phyloP scores from a whole-genome alignment of 2,888 invertebrate genomes.

The Ochlodes sylvanus region DNA sequence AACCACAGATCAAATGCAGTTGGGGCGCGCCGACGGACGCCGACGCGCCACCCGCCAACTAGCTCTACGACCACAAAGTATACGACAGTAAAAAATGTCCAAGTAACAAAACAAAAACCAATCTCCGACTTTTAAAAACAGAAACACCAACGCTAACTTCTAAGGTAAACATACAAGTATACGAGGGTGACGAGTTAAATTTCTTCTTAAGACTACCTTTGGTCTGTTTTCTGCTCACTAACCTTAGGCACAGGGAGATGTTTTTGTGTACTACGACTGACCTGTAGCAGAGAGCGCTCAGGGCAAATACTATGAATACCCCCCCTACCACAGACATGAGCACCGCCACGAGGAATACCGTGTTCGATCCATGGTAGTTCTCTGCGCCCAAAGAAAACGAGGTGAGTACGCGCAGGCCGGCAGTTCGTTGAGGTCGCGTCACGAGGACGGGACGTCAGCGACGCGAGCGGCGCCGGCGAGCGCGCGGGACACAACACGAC shows the following conservation, averaged over 20 bases:
- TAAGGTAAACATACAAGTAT: conserved; percentile 84
- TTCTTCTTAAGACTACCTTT: conserved; percentile 87
- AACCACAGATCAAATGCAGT: conserved; percentile 85
- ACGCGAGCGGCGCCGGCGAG: conserved; percentile 66
- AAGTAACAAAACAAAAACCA: conserved; percentile 70
- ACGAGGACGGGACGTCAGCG: conserved; percentile 57
- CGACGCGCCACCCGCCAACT: conserved; percentile 80
- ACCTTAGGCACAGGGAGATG: conserved; percentile 99
- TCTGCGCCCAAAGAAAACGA: conserved; percentile 88
- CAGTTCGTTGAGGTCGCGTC: conserved; percentile 53
- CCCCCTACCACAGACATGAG: conserved; percentile 99
- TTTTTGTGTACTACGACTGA: conserved; percentile 99
- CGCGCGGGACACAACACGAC: conserved; percentile 64
- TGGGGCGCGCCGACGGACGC: conserved; percentile 70
- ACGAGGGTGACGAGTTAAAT: conserved; percentile 85
- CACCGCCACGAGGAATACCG: conserved; percentile 98
- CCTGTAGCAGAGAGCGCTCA: conserved; percentile 99
- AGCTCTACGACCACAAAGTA: conserved; percentile 82
- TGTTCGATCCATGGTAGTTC: conserved; percentile 98
- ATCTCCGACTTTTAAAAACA: conserved; percentile 80
- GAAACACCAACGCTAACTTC: conserved; percentile 84
- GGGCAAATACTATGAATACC: conserved; percentile 99
- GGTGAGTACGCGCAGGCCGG: conserved; percentile 62
- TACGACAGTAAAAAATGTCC: conserved; percentile 70
- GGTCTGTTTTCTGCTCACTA: conserved; percentile 95